phyloP scores from a whole-genome alignment of 2,888 invertebrate species.

The Willowsia nigromaculata region DNA sequence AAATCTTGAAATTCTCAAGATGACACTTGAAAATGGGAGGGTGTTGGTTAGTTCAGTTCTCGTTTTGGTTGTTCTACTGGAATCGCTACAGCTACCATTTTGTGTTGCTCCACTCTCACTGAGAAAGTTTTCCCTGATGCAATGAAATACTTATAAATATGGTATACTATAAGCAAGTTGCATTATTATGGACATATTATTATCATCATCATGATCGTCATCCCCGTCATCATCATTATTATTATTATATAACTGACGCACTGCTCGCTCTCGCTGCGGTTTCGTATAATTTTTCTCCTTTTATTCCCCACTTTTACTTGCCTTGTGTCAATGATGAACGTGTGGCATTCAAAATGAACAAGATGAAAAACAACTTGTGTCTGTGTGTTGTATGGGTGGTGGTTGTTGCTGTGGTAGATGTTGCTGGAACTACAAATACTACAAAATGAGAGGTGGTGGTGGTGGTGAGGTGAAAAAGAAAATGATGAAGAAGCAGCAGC shows the following conservation, averaged over 20 bases:
- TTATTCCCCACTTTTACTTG: slow-evolving; percentile 39
- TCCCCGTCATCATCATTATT: slow-evolving; percentile 35
- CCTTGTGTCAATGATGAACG: slow-evolving; percentile 47
- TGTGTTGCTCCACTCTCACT: not conserved
- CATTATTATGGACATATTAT: slow-evolving; percentile 12
- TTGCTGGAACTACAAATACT: not conserved
- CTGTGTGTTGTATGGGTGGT: slow-evolving; percentile 32
- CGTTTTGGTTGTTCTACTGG: not conserved
- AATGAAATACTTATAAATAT: slow-evolving; percentile 52
- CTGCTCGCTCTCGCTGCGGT: not conserved
- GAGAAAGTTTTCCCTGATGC: not conserved
- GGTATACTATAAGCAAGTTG: not conserved
- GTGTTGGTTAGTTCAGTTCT: slow-evolving; percentile 4
- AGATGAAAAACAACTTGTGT: slow-evolving; percentile 36
- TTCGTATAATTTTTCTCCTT: slow-evolving; percentile 22
- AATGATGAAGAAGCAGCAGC: slow-evolving; percentile 70
- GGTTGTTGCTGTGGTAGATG: slow-evolving; percentile 3
- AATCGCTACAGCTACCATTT: slow-evolving; percentile 48
- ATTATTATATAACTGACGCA: slow-evolving; percentile 36
- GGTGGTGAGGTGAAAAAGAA: slow-evolving; percentile 49
- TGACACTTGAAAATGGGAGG: slow-evolving; percentile 66
- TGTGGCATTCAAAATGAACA: slow-evolving; percentile 50
- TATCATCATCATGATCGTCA: not conserved
- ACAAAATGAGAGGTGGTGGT: not conserved
- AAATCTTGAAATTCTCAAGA: slow-evolving; percentile 70